Evolutionary conservation across 2,797 vertebrate genomes (phyloP).

Genomic region (Brachymystax lenok): DNA sequence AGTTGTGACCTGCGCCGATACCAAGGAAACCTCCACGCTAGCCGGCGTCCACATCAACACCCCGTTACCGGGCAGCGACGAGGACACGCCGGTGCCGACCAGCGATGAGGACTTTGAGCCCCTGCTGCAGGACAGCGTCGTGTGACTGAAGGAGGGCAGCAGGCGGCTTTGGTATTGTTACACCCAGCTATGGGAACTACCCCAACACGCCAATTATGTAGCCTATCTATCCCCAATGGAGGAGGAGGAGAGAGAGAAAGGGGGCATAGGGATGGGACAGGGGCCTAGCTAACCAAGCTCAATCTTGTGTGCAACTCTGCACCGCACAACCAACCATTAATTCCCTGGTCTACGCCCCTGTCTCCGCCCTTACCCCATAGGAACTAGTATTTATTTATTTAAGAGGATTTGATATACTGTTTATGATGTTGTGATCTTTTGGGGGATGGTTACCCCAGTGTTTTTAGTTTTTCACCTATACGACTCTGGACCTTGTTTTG

Average conservation of each 20-base stretch:
- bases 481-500: constrained; percentile 5
- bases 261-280: background rate
- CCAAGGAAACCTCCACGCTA: constrained; percentile 77
- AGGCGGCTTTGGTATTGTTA: background rate
- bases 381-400: constrained; percentile 3
- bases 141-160: constrained; percentile 65
- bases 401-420: constrained; percentile 2
- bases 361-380: background rate
- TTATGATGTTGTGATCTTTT: constrained; percentile 8
- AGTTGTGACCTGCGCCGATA: constrained; percentile 71
- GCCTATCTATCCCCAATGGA: background rate
- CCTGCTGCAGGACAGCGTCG: constrained; percentile 86
- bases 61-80: constrained; percentile 80
- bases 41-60: constrained; percentile 76
- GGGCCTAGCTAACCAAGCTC: background rate
- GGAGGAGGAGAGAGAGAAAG: background rate
- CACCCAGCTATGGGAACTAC: background rate
- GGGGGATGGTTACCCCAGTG: constrained; percentile 2
- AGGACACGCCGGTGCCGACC: constrained; percentile 80
- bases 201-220: background rate
- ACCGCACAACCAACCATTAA: background rate
- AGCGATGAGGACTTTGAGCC: constrained; percentile 90
- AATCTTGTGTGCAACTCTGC: background rate
- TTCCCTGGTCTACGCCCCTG: background rate
- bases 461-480: background rate